Conservation (phyloP, 1,140 invertebrate species). For the Drosophila dunni region DNA sequence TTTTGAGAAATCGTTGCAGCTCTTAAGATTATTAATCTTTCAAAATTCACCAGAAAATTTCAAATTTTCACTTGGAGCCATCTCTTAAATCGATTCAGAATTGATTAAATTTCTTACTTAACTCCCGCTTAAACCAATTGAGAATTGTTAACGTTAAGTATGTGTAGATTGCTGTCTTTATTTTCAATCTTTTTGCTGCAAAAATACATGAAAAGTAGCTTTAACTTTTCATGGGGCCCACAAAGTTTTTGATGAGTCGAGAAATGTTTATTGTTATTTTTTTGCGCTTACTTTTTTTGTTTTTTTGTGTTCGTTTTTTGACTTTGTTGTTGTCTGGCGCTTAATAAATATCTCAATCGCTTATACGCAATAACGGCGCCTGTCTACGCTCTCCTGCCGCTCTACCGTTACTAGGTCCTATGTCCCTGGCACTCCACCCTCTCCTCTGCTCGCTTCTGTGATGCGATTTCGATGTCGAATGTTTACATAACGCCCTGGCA, state of each 20-base stretch:
- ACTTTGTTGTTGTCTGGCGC: constrained; percentile 35
- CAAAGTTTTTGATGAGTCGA: constrained; percentile 20
- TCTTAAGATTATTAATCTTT: no score
- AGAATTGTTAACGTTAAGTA: not conserved
- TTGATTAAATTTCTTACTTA: not conserved
- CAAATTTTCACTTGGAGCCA: no score
- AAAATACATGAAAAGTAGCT: constrained; percentile 5
- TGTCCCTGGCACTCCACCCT: not conserved
- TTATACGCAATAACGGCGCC: constrained; percentile 61
- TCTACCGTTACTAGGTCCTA: constrained; percentile 21
- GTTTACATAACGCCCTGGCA: constrained; percentile 80
- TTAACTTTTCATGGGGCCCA: constrained; percentile 18
- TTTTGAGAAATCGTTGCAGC: no score
- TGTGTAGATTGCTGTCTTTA: not conserved
- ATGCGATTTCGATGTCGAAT: constrained; percentile 67
- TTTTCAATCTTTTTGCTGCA: not conserved
- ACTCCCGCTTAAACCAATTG: not conserved
- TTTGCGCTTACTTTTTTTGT: constrained; percentile 11
- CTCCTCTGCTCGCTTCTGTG: constrained; percentile 17
- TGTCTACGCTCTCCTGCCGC: constrained; percentile 36
- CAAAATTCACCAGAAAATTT: no score
- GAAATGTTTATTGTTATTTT: constrained; percentile 25
- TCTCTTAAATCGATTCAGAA: no score
- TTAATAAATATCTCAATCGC: constrained; percentile 74
- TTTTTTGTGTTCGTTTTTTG: constrained; percentile 25